Evolutionary conservation across 2,888 invertebrate species (phyloP).

Genomic region (Pyrrhia umbra): DNA sequence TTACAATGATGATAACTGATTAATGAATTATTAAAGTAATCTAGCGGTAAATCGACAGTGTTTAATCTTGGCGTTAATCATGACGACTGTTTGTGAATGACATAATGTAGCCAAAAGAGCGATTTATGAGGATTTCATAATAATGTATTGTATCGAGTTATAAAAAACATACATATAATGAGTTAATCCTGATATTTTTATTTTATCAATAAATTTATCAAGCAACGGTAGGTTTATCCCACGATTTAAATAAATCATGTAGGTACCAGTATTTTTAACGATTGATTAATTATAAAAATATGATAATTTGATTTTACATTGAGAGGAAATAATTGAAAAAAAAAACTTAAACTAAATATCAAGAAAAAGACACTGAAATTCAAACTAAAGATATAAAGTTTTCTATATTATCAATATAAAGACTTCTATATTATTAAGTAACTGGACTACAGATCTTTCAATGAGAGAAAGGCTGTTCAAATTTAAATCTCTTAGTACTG

Average conservation of each 20-base stretch:
- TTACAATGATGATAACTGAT: conserved; percentile 74
- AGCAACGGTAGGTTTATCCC: neutral
- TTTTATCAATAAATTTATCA: neutral
- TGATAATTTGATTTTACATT: neutral
- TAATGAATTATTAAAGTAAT: conserved; percentile 62
- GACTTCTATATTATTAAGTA: no score
- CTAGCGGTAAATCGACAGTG: conserved; percentile 50
- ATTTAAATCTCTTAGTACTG: conserved; percentile 79
- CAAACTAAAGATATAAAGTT: no score
- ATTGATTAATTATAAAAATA: neutral
- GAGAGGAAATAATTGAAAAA: no score
- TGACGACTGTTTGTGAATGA: conserved; percentile 10
- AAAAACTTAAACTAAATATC: no score
- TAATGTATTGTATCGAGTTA: neutral
- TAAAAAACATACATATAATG: neutral
- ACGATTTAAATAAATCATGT: neutral
- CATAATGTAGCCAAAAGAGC: neutral
- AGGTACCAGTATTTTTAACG: neutral
- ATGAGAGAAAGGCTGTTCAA: conserved; percentile 78
- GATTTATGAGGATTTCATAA: neutral
- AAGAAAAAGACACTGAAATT: neutral
- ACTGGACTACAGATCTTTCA: conserved; percentile 56
- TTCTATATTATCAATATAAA: no score
- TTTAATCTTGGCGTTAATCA: conserved; percentile 40
- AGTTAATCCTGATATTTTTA: conserved; percentile 1